Base-by-base conservation (phyloP, 2,113 vertebrate species). In the Bujurquina vittata region DNA sequence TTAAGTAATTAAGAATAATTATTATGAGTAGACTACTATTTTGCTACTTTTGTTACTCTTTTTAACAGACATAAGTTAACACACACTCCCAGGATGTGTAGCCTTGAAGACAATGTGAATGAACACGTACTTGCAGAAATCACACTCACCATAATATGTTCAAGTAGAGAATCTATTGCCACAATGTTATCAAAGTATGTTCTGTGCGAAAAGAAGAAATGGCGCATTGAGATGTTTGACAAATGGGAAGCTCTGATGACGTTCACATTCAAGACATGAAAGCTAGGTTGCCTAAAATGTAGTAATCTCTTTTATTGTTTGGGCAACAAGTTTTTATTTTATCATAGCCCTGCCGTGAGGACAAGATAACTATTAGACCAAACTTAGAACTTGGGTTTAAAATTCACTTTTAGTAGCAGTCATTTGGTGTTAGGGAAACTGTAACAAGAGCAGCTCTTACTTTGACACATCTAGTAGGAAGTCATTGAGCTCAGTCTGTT, bases 131-230 rank as follows among this genome's bases (percentile, higher is more conserved):
- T 80, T 88, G 84, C 83, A 89, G 84, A 57, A 89, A 88, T 90
- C 75, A 87, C 86, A 95, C 97, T 96, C 96, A 99, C 98, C 98
- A 99, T 99, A 93, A 99, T 99, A 96, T 99, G 97, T 98, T 99
- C 98, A 98, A 99, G 98, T 96, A 99, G 97, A 96, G 98, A 98
- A 97, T 99, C 98, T 98, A 99, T 99, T 97, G 98, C 98, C 89
- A 99, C 97, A 95, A 99, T 99, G 94, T 99, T 99, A 97, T 99
- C 98, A 96, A 99, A 99, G 95, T 99, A 99, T 0, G 98, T 99
- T 96, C 98, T 99, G 96, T 81, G 91, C 77, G 81, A 95, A 95
- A 92, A 95, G 81, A 94, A 92, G 93, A 85, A 87, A 91, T 87
- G 84, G 75, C 22, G 77, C 84, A 89, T 91, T 89, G 88, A 91